Evolutionary conservation across 2,113 vertebrate species (phyloP).

Genomic region (Atrichornis clamosus): DNA sequence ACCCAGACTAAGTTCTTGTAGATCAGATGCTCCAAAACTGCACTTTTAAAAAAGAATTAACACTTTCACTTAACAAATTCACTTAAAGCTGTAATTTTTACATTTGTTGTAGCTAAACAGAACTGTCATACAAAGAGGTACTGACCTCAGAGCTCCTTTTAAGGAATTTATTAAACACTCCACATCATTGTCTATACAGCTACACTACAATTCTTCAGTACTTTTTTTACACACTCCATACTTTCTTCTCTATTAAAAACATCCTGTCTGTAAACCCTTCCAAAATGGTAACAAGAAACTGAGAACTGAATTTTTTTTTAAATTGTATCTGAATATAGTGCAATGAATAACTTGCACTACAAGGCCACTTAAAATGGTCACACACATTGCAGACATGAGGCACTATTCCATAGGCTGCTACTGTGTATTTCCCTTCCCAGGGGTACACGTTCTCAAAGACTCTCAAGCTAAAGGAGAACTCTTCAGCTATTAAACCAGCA

Average conservation of each 20-base stretch:
- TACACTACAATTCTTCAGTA: neutral
- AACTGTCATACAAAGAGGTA: neutral
- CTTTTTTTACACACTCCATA: neutral
- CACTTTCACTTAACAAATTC: neutral
- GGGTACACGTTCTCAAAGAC: rapidly evolving
- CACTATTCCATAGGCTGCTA: neutral
- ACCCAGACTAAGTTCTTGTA: neutral
- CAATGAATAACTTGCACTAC: neutral
- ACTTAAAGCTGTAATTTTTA: neutral
- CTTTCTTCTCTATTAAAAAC: neutral
- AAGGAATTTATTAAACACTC: neutral
- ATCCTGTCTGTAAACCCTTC: neutral
- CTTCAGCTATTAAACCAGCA: neutral
- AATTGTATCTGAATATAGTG: neutral
- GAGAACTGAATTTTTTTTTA: neutral
- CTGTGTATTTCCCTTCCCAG: neutral
- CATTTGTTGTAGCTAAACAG: neutral
- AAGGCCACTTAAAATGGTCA: neutral
- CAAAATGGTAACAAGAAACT: neutral
- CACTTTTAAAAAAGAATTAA: neutral
- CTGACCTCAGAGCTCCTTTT: neutral
- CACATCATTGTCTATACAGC: neutral
- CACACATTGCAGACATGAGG: rapidly evolving
- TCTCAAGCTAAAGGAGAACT: neutral
- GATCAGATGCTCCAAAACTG: neutral